A percentile compares a stretch with the other conserved stretches of the same genome.
Conservation (phyloP, 2,113 vertebrate species). For the Mystacornis crossleyi region DNA sequence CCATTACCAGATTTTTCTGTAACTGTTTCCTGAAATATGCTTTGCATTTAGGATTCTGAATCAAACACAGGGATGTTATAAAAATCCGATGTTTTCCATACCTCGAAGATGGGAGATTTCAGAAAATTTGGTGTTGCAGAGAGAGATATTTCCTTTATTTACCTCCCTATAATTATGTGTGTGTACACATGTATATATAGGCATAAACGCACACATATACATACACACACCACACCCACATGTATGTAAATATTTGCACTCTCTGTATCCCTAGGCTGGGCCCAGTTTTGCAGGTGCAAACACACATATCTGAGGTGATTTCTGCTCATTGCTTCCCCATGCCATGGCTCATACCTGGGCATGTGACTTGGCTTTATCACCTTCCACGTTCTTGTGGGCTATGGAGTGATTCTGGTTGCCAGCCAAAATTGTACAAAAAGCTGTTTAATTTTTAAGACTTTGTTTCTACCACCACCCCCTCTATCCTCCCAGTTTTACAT, state of each 20-base stretch:
- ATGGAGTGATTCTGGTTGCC: neutral
- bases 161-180: neutral
- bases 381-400: neutral
- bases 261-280: neutral
- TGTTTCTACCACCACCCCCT: neutral
- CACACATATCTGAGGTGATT: neutral
- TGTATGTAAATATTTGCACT: neutral
- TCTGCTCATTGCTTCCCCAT: neutral
- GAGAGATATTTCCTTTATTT: neutral
- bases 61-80: slow-evolving; percentile 36
- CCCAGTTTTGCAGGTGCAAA: neutral
- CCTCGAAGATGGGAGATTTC: neutral
- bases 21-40: slow-evolving; percentile 64
- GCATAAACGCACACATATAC: neutral
- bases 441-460: neutral
- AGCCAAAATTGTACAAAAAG: neutral
- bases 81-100: slow-evolving; percentile 28
- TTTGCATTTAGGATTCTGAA: slow-evolving; percentile 46
- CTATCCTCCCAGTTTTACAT: neutral
- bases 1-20: slow-evolving; percentile 36
- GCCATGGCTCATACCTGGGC: neutral
- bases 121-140: neutral
- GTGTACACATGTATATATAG: neutral
- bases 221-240: fast-evolving
- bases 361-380: neutral